A percentile compares a stretch with the other conserved stretches of the same genome.
Evolutionary conservation across 2,113 vertebrate species (phyloP).

Genomic region (Myodes glareolus): DNA sequence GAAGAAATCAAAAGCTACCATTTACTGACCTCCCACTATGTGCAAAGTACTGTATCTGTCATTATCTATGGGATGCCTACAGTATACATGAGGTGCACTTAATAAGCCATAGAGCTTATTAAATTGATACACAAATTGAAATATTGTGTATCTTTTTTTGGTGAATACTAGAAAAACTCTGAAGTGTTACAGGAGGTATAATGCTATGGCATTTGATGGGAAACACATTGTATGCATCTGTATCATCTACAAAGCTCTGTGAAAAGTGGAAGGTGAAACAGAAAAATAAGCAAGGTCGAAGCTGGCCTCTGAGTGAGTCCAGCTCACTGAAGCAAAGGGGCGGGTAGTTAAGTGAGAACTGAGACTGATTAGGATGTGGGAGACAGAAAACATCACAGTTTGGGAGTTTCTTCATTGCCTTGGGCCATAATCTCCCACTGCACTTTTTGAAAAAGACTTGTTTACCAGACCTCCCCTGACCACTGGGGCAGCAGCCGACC

Average conservation of each 20-base stretch:
- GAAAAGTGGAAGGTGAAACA: not conserved
- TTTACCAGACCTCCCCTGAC: not conserved
- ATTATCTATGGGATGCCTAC: not conserved
- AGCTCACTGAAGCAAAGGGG: not conserved
- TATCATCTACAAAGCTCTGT: not conserved
- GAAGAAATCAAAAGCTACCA: not conserved
- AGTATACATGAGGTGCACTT: not conserved
- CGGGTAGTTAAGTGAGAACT: not conserved
- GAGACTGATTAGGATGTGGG: not conserved
- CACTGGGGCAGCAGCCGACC: not conserved
- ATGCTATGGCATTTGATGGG: not conserved
- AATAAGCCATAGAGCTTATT: not conserved
- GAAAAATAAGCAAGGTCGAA: not conserved
- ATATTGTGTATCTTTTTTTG: not conserved
- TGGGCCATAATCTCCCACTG: not conserved
- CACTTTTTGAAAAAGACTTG: not conserved
- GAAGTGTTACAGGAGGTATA: not conserved
- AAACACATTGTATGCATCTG: not conserved
- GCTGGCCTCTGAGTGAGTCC: not conserved
- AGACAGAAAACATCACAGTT: not conserved
- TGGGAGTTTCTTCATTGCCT: not conserved
- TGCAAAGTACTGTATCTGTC: not conserved
- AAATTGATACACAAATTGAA: not conserved
- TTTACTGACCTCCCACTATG: not conserved
- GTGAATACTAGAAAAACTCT: constrained; percentile 39